Percentiles rank a stretch among this genome's conserved stretches.
Evolutionary conservation across 2,113 vertebrate genomes (phyloP).

Genomic region (Promerops cafer): DNA sequence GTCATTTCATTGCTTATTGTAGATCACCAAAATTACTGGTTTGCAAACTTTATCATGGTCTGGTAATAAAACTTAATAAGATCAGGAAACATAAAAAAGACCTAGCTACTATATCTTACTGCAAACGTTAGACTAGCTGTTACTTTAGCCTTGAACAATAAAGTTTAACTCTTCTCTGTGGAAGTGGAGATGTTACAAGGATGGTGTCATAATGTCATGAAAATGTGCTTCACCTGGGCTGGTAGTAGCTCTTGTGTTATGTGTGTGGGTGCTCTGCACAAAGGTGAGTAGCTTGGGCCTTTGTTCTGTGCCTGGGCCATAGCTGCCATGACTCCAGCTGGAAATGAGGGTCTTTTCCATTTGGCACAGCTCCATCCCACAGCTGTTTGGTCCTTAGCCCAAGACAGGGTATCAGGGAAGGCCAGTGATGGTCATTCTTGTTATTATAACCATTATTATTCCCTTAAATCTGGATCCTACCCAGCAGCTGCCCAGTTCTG

Average conservation of each 20-base stretch:
- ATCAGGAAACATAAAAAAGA: background rate
- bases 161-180: background rate
- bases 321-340: background rate
- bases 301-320: background rate
- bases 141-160: background rate
- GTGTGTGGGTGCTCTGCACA: background rate
- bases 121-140: background rate
- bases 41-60: background rate
- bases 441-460: background rate
- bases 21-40: background rate
- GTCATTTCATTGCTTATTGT: background rate
- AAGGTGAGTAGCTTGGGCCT: background rate
- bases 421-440: background rate
- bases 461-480: background rate
- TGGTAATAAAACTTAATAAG: conserved; percentile 15
- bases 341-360: background rate
- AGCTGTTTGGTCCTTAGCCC: background rate
- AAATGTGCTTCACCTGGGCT: background rate
- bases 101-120: background rate
- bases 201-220: background rate
- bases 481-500: background rate
- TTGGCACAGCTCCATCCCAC: background rate
- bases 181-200: background rate
- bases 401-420: background rate
- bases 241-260: background rate